Conservation (phyloP, 2,113 vertebrate species). For the Phaethon lepturus region DNA sequence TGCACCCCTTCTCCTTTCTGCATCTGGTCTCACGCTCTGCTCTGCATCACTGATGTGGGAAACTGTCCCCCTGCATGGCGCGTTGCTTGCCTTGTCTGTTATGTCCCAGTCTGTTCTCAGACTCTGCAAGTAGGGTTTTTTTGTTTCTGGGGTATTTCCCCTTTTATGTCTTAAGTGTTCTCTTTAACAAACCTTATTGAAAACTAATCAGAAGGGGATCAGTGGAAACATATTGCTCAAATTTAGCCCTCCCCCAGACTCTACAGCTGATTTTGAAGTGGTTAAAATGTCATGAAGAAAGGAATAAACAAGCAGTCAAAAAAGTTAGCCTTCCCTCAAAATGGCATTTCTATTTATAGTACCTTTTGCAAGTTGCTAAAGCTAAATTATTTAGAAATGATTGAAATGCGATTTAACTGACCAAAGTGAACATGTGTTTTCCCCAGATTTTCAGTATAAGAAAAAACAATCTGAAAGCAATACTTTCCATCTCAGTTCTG, state of each 20-base stretch:
- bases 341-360: conserved; percentile 5
- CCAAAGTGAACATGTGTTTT: background rate
- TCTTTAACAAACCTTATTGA: background rate
- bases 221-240: background rate
- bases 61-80: too few relatives aligned
- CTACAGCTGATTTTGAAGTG: background rate
- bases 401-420: conserved; percentile 27
- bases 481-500: background rate
- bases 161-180: background rate
- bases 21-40: background rate
- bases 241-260: background rate
- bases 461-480: background rate
- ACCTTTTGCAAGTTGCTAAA: background rate
- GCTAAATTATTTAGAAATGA: background rate
- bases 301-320: conserved; percentile 2
- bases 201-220: background rate
- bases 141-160: fast-evolving
- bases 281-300: background rate
- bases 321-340: conserved; percentile 15
- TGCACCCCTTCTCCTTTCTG: background rate
- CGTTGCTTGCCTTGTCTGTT: background rate
- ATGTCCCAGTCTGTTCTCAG: background rate
- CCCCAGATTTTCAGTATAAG: background rate
- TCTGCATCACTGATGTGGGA: background rate
- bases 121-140: background rate